These are phyloP conservation scores for Watsonalla cultraria DNA, from an alignment of 2,888 invertebrate genomes.

Conservation along the genomic window DNA sequence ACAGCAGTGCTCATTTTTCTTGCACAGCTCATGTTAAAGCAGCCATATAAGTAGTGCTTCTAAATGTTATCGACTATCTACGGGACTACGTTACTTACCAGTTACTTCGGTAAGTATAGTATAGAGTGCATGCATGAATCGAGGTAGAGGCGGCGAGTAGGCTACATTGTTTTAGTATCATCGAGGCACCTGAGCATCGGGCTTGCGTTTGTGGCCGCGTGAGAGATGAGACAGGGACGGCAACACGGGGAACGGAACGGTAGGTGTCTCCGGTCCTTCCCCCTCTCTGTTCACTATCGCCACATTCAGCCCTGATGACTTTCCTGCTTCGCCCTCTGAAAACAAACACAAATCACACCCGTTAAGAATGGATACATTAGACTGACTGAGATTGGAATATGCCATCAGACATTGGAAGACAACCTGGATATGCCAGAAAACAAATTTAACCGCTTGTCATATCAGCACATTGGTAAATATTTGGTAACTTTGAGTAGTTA, in stretches of 20 bases:
- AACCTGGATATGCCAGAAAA: too few relatives aligned
- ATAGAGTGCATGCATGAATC: slow-evolving; percentile 47
- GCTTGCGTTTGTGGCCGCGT: slow-evolving; percentile 65
- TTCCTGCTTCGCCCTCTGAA: slow-evolving; percentile 91
- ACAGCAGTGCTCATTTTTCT: too few relatives aligned
- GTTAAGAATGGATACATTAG: too few relatives aligned
- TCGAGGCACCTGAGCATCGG: slow-evolving; percentile 59
- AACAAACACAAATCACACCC: neutral
- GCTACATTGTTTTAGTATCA: slow-evolving; percentile 20
- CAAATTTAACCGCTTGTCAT: too few relatives aligned
- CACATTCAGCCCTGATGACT: slow-evolving; percentile 83
- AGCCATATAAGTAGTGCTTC: too few relatives aligned
- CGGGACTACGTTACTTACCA: neutral
- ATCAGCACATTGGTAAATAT: too few relatives aligned
- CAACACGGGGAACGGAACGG: slow-evolving; percentile 73
- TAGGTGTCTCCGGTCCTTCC: slow-evolving; percentile 81
- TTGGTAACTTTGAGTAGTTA: too few relatives aligned
- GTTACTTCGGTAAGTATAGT: slow-evolving; percentile 17
- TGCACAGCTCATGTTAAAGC: too few relatives aligned
- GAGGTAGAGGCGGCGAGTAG: slow-evolving; percentile 22
- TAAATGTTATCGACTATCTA: too few relatives aligned
- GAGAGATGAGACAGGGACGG: slow-evolving; percentile 80
- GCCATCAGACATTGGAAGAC: too few relatives aligned
- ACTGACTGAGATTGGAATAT: too few relatives aligned
- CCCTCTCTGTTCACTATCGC: slow-evolving; percentile 88